Evolutionary conservation across 1,140 invertebrate genomes (phyloP).

Genomic region (Dryas iulia): DNA sequence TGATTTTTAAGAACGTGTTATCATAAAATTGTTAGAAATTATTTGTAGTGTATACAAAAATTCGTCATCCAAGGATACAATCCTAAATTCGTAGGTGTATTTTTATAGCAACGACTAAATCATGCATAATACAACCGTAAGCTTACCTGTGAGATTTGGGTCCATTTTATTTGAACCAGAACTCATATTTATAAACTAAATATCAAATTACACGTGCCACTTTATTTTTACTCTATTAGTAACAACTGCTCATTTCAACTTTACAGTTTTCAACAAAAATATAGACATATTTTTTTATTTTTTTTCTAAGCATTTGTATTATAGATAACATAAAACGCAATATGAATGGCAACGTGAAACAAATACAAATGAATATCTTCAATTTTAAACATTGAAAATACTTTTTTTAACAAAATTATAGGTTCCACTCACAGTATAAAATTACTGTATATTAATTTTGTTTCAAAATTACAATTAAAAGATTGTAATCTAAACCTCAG

Average conservation of each 20-base stretch:
- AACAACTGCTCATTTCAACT: background rate
- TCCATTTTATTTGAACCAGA: conserved; percentile 50
- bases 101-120: background rate
- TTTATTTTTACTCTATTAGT: conserved; percentile 5
- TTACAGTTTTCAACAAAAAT: background rate
- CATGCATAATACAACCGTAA: background rate
- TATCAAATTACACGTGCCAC: conserved; percentile 34
- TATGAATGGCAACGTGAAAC: too few species aligned
- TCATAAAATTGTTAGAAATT: background rate
- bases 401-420: too few species aligned
- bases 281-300: background rate
- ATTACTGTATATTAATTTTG: too few species aligned
- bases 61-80: conserved; percentile 15
- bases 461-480: too few species aligned
- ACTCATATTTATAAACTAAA: conserved; percentile 39
- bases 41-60: background rate
- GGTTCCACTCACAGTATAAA: too few species aligned
- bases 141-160: conserved; percentile 51
- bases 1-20: background rate
- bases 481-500: too few species aligned
- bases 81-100: background rate
- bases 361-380: too few species aligned
- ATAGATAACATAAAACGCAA: background rate
- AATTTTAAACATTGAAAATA: too few species aligned
- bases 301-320: background rate